A percentile compares a stretch with the other conserved stretches of the same genome.
These are phyloP conservation scores for Eremophila alpestris DNA, from an alignment of 2,797 vertebrate genomes.

Conservation along the genomic window DNA sequence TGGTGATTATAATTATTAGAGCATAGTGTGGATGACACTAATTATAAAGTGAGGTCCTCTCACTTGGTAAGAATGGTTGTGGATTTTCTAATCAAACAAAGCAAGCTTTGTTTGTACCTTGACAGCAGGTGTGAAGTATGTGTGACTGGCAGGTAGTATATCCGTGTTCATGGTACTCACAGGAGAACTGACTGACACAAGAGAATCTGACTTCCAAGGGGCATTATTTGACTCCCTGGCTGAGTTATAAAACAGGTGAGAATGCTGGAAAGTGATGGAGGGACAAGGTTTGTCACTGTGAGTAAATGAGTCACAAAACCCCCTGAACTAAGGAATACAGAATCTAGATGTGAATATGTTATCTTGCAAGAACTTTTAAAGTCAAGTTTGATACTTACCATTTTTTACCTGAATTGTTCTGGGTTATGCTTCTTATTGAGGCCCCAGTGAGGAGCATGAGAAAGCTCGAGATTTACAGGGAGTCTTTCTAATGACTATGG, in stretches of 20 bases:
- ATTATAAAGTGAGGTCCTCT: slow-evolving; percentile 1
- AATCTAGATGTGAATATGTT: neutral
- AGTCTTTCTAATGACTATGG: fast-evolving
- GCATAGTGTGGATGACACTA: neutral
- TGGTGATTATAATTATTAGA: neutral
- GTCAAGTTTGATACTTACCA: neutral
- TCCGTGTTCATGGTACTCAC: fast-evolving
- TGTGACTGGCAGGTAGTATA: neutral
- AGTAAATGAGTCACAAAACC: neutral
- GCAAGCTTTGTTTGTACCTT: neutral
- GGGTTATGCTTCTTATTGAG: neutral
- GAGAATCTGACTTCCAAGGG: neutral
- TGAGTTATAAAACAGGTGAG: neutral
- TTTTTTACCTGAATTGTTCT: neutral
- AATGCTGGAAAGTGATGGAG: neutral
- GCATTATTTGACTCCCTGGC: neutral
- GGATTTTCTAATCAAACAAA: neutral
- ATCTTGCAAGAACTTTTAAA: neutral
- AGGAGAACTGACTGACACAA: neutral
- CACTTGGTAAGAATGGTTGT: neutral
- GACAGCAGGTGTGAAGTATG: neutral
- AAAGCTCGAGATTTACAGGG: neutral
- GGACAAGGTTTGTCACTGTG: neutral
- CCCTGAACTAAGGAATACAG: neutral
- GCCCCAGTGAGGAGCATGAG: neutral